Evolutionary conservation across 2,888 invertebrate genomes (phyloP), one percentile per base, ranked within the genome.

Genomic region (Mythimna loreyi): DNA sequence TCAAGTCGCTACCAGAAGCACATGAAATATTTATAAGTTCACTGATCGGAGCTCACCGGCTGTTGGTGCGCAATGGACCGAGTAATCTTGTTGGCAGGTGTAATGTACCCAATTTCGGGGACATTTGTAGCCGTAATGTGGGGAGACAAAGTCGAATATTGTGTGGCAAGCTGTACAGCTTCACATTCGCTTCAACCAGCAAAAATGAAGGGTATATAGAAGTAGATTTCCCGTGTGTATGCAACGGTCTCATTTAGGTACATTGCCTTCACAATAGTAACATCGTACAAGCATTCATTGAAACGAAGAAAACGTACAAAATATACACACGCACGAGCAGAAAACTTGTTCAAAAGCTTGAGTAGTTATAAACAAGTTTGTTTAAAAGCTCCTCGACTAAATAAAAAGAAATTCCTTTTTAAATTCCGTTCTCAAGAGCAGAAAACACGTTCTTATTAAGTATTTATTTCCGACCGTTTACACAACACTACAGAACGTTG

Each of bases 21-120:
- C 56, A 81, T 79, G 81, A 79, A 81, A 79, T 79, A 79, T 79
- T 81, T 81, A 79, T 81, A 73, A 73, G 69, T 73, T 81, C 58
- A 56, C 64, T 62, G 80, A 65, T 76, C 81, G 49, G 49, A 28
- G 62, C 63, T 75, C 52, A n/a, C n/a, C 60, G 63, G 55, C 52
- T 53, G 36, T 68, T 59, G 59, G 30, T 36, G 25, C 50, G 65
- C 71, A 66, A 70, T 70, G 71, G 62, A 56, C 21, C 66, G 49
- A 28, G 25, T 76, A 80, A 78, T 69, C 49, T 49, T 52, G 64
- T 64, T 45, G 62, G 65, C 56, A 68, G 68, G 75, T 67, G 74
- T 74, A 75, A 65, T 65, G 58, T 58, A 33, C 23, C 30, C 43
- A 61, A 62, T 62, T 68, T 73, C 47, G 40, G 28, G 28, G 19